phyloP scores from a whole-genome alignment of 2,113 vertebrate genomes.

The Corvus hawaiiensis region DNA sequence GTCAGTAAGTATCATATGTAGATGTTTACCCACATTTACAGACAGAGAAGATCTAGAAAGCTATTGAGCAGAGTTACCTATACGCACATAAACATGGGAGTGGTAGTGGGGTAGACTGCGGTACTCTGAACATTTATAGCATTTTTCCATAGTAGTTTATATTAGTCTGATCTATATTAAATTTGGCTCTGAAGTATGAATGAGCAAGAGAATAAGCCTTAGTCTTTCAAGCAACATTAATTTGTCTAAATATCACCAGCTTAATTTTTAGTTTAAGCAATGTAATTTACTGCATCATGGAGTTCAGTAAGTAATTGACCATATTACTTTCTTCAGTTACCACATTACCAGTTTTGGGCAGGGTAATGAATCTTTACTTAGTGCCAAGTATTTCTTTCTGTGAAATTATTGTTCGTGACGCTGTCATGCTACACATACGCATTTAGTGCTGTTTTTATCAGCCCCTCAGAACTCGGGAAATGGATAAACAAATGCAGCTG shows the following conservation, averaged over 20 bases:
- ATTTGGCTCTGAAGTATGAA: neutral
- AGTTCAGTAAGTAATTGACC: neutral
- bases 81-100: accelerated
- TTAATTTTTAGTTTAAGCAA: slow-evolving; percentile 14
- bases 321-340: neutral
- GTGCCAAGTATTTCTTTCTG: neutral
- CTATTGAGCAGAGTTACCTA: neutral
- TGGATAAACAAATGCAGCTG: neutral
- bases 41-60: neutral
- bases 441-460: neutral
- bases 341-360: neutral
- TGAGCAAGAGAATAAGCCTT: neutral
- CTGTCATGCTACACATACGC: neutral
- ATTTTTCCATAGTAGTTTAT: neutral
- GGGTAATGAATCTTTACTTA: neutral
- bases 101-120: neutral
- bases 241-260: neutral
- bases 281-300: neutral
- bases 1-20: neutral
- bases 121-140: neutral
- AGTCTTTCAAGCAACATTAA: slow-evolving; percentile 1
- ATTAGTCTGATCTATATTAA: neutral
- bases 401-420: neutral
- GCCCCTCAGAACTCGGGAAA: neutral
- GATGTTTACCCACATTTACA: neutral